Base-by-base conservation (phyloP, 2,888 invertebrate genomes). In the Bimastos eiseni region DNA sequence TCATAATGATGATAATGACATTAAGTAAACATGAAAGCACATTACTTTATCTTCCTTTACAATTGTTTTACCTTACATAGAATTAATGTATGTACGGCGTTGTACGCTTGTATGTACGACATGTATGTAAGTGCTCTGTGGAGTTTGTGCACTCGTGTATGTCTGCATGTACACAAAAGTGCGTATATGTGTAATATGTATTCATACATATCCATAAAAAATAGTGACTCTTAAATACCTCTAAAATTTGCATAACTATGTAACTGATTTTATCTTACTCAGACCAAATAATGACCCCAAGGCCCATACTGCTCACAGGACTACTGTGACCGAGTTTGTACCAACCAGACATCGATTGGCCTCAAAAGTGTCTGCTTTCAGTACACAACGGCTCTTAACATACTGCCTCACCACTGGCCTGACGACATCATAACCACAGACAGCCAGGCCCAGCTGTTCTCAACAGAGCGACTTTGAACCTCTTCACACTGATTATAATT, bases 381-480 rank as follows among this genome's bases (percentile, higher is more conserved):
- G 70, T 70, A 70, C 30, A 70, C 11, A 70, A 70, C 11, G 70
- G 11, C 70, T 70, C 70, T n/a, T 49, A 49, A 24, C 21, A n/a
- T 6, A n/a, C n/a, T n/a, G n/a, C n/a, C 1, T 70, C 0, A 49
- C 24, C 49, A 70, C 30, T 11, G 5, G n/a, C 70, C 30, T 11
- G n/a, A 70, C 8, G 70, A 70, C n/a, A 70, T n/a, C n/a, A 70
- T n/a, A 70, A 70, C 70, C 70, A 70, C n/a, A 13, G 55, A 17
- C 70, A n/a, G n/a, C n/a, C 70, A 70, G n/a, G 70, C n/a, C 70
- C 70, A 70, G 70, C 70, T n/a, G 70, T 70, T 70, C 70, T 70
- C 70, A 70, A 70, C 70, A 70, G 70, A 70, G 30, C 4, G 70
- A 70, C 70, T n/a, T 6, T 70, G 70, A n/a, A 70, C 70, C 70